Evolutionary conservation across 2,888 invertebrate genomes (phyloP).

Genomic region (Caenorhabditis virilis): DNA sequence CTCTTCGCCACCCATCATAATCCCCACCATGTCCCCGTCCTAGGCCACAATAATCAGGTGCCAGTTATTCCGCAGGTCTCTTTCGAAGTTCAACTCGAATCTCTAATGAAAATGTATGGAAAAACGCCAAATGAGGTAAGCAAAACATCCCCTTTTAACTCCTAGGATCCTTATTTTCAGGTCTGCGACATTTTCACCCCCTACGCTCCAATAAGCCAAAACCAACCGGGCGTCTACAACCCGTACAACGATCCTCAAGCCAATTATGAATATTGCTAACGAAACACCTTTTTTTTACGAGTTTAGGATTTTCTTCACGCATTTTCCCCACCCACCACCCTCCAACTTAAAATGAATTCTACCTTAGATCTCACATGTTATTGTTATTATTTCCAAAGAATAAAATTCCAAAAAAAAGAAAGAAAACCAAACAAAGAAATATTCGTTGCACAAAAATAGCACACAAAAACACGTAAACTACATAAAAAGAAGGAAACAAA

Average conservation of each 20-base stretch:
- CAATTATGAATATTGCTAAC: constrained; percentile 6
- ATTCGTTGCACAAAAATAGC: too few relatives aligned
- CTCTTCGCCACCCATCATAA: constrained; percentile 13
- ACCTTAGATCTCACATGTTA: too few relatives aligned
- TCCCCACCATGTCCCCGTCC: constrained; percentile 2
- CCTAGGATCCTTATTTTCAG: constrained; percentile 5
- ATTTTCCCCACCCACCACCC: too few relatives aligned
- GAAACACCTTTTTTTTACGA: too few relatives aligned
- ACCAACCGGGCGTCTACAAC: neutral
- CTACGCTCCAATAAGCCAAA: neutral
- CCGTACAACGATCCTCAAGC: neutral
- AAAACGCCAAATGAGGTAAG: constrained; percentile 40
- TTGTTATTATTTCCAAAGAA: too few relatives aligned
- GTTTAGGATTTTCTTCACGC: too few relatives aligned
- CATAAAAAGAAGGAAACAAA: too few relatives aligned
- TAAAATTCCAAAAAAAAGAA: too few relatives aligned
- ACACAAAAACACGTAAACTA: too few relatives aligned
- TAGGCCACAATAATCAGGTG: neutral
- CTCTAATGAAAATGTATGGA: constrained; percentile 43
- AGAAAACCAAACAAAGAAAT: too few relatives aligned
- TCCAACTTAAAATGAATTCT: too few relatives aligned
- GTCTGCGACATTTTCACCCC: constrained; percentile 24
- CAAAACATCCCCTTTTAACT: neutral
- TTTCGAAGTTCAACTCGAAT: constrained; percentile 40
- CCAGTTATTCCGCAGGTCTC: constrained; percentile 8